phyloP scores from a whole-genome alignment of 1,140 invertebrate genomes.

The Heliconius nattereri region DNA sequence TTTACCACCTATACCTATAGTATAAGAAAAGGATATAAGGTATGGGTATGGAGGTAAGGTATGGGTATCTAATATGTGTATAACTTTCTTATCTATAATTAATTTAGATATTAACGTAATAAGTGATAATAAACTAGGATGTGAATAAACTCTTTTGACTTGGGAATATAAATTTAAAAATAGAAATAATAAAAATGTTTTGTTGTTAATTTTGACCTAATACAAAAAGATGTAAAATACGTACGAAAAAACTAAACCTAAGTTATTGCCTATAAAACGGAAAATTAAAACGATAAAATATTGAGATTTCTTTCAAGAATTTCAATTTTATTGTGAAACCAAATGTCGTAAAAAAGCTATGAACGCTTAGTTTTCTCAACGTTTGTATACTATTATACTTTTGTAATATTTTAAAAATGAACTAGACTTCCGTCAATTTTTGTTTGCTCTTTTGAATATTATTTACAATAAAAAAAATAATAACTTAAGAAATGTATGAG shows the following conservation, averaged over 20 bases:
- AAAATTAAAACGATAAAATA: conserved; percentile 49
- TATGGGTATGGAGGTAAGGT: too few relatives aligned
- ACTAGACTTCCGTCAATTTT: background rate
- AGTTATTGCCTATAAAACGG: conserved; percentile 45
- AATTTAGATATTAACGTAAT: background rate
- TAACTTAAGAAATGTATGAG: background rate
- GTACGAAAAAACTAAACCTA: background rate
- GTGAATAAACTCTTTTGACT: too few relatives aligned
- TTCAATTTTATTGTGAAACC: conserved; percentile 48
- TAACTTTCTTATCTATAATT: background rate
- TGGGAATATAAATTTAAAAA: too few relatives aligned
- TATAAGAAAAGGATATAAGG: background rate
- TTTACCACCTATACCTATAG: too few relatives aligned
- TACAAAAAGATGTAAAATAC: conserved; percentile 3
- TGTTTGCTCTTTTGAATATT: background rate
- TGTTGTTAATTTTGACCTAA: background rate
- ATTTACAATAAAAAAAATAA: background rate
- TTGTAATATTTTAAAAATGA: background rate
- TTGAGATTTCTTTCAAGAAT: conserved; percentile 39
- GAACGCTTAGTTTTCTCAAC: conserved; percentile 30
- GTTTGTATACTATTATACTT: background rate
- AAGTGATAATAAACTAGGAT: background rate
- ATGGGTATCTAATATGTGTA: background rate
- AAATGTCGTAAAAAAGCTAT: conserved; percentile 46
- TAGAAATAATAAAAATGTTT: background rate